Base-by-base conservation (phyloP, 64 coral and sea anemone species). In the Anthopleura sola region DNA sequence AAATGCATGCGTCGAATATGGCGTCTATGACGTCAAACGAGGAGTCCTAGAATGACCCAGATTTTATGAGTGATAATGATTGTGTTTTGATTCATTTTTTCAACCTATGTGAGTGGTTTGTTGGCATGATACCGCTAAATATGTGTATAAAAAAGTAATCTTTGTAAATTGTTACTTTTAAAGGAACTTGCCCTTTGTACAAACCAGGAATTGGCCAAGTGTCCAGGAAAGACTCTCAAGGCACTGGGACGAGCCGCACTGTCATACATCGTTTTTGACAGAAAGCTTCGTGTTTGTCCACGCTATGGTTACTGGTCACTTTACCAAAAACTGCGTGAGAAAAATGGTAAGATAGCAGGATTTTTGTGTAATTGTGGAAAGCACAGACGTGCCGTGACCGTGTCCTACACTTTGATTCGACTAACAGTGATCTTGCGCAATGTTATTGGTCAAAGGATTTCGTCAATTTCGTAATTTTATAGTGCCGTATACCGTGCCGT, bases 261-360 rank as follows among this genome's bases (percentile, higher is more conserved):
- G 76, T 79, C 76, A 11, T 79, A 79, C 44, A 79, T 79, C 31
- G 76, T 47, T 0, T 79, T 79, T 46, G 76, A 79, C 76, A 79
- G 76, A n/a, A 79, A 79, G 5, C 76, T 79, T 79, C 5, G 76
- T 16, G 6, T 23, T 44, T 79, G 76, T 47, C 34, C 19, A 7
- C 6, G 15, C 21, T 24, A 48, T 20, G 76, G 76, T 0, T 79
- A 79, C 38, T 79, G 76, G 76, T 44, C 76, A 12, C 36, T 79
- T 21, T 79, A 44, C 38, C 76, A 79, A 44, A 38, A 44, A 79
- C 36, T 79, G 24, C 26, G 29, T 3, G 28, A 53, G 50, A 28
- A 71, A 71, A 71, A 38, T 47, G 76, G 76, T 79, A 23, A 79
- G 76, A 62, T 79, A 19, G 1, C 66, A 53, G 16, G 40, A 44